Percentiles rank a stretch among this genome's conserved stretches.
Evolutionary conservation across 1,140 invertebrate species (phyloP).

Genomic region (Meloidogyne floridensis): DNA sequence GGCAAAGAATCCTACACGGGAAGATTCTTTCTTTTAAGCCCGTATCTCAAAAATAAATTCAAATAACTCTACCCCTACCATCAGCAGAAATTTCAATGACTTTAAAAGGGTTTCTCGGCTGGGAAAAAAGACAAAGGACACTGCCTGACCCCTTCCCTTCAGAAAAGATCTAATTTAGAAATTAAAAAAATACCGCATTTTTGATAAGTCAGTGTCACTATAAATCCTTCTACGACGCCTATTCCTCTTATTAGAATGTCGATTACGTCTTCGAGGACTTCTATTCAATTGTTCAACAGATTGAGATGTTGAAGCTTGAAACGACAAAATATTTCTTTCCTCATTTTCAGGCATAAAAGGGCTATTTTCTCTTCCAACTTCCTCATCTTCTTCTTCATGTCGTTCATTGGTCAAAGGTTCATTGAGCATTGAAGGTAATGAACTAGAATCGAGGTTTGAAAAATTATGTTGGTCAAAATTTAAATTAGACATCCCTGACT

Average conservation of each 20-base stretch:
- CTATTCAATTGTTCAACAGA: slow-evolving; percentile 24
- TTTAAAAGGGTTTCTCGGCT: no score
- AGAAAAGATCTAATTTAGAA: background rate
- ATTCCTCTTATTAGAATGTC: slow-evolving; percentile 12
- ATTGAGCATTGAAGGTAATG: slow-evolving; percentile 25
- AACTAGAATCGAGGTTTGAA: slow-evolving; percentile 26
- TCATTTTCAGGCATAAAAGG: slow-evolving; percentile 8
- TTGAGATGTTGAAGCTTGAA: slow-evolving; percentile 20
- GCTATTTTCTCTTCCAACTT: background rate
- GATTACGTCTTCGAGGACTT: slow-evolving; percentile 16
- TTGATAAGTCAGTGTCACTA: slow-evolving; percentile 44
- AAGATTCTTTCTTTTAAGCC: no score
- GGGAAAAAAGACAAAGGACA: no score
- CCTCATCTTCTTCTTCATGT: slow-evolving; percentile 20
- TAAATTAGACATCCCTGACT: slow-evolving; percentile 14
- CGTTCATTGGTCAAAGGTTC: slow-evolving; percentile 19
- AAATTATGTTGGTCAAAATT: slow-evolving; percentile 19
- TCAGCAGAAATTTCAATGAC: no score
- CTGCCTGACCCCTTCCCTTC: no score
- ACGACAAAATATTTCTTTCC: background rate
- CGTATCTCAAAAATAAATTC: no score
- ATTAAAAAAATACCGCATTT: slow-evolving; percentile 35
- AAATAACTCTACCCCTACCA: no score
- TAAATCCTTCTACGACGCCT: slow-evolving; percentile 29
- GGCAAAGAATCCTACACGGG: no score